These are phyloP conservation scores for Corythaixoides concolor DNA, from an alignment of 2,113 vertebrate genomes.

Conservation along the genomic window DNA sequence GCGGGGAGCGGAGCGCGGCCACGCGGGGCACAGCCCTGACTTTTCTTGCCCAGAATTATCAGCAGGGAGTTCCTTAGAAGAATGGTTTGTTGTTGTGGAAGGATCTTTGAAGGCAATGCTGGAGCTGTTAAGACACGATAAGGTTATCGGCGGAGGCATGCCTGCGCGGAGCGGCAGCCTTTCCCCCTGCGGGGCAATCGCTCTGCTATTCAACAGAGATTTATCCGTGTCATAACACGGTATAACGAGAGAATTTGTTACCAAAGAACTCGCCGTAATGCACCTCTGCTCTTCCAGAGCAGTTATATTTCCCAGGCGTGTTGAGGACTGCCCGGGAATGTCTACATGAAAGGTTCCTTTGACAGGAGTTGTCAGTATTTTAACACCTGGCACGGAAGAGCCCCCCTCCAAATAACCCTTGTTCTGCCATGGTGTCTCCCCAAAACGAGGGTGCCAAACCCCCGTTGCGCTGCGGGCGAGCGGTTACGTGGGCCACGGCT, in stretches of 20 bases:
- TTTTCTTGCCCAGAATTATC: neutral
- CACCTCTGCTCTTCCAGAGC: constrained; percentile 61
- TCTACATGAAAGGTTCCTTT: constrained; percentile 71
- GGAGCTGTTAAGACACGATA: constrained; percentile 68
- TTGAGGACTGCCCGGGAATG: constrained; percentile 74
- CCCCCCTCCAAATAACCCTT: constrained; percentile 45
- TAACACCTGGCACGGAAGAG: constrained; percentile 68
- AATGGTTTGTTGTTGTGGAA: constrained; percentile 38
- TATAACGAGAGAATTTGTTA: constrained; percentile 68
- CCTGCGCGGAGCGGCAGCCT: constrained; percentile 18
- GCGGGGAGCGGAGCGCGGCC: accelerated
- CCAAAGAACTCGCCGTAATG: constrained; percentile 61
- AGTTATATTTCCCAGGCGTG: constrained; percentile 69
- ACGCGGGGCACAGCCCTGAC: neutral
- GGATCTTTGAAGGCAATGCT: constrained; percentile 52
- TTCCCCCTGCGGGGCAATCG: constrained; percentile 53
- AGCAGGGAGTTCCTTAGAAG: neutral
- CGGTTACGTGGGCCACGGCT: accelerated
- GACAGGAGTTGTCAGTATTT: constrained; percentile 62
- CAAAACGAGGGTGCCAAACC: neutral
- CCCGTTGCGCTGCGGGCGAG: accelerated
- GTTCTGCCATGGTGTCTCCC: neutral
- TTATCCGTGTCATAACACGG: constrained; percentile 79
- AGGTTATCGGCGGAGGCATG: constrained; percentile 67
- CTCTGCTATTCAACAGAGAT: constrained; percentile 64